These are phyloP conservation scores for Eristalinus sepulchralis DNA, from an alignment of 2,888 invertebrate species.

Conservation along the genomic window DNA sequence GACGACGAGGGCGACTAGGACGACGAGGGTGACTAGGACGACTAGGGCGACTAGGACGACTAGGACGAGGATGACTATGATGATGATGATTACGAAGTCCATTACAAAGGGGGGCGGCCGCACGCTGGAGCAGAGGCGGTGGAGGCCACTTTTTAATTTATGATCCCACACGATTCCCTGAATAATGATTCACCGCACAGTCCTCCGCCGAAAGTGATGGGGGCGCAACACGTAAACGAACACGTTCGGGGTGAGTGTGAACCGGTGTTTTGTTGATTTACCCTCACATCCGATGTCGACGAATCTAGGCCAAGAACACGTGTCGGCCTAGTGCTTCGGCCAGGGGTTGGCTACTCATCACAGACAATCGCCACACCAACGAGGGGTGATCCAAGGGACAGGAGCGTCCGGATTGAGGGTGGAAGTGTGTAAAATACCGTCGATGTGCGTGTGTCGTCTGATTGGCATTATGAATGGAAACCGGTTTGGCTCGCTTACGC, in stretches of 20 bases:
- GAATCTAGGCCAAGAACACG: constrained; percentile 44
- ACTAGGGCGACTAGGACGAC: too few relatives aligned
- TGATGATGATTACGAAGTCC: background rate
- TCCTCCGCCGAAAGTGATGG: background rate
- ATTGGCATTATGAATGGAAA: constrained; percentile 16
- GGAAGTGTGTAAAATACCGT: constrained; percentile 22
- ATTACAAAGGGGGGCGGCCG: background rate
- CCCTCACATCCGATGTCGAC: too few relatives aligned
- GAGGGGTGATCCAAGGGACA: background rate
- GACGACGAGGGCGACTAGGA: too few relatives aligned
- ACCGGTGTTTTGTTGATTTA: constrained; percentile 24
- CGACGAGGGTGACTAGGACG: too few relatives aligned
- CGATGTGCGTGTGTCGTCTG: background rate
- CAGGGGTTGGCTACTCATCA: constrained; percentile 6
- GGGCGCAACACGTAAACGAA: constrained; percentile 44
- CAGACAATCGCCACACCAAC: background rate
- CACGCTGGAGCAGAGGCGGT: background rate
- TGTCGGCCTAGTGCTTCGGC: constrained; percentile 12
- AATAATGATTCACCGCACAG: constrained; percentile 29
- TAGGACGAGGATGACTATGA: background rate
- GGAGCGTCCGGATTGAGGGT: background rate
- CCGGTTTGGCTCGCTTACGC: background rate
- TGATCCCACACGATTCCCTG: constrained; percentile 43
- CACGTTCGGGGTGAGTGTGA: constrained; percentile 22
- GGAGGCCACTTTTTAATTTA: constrained; percentile 45